Evolutionary conservation across 2,888 invertebrate genomes (phyloP), one percentile per base, ranked within the genome.

Genomic region (Clusia tigrina): DNA sequence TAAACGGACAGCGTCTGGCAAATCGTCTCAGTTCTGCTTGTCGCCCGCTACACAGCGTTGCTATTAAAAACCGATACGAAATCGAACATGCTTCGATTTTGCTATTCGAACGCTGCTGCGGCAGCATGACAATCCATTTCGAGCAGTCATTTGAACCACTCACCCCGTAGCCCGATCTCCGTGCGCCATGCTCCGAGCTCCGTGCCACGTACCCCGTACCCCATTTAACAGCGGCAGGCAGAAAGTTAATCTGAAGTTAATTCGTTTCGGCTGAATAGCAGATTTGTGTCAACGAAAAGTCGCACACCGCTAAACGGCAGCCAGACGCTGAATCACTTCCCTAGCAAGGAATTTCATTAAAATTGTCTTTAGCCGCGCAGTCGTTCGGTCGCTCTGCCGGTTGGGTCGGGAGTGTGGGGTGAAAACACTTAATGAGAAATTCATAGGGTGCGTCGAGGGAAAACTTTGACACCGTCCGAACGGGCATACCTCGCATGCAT

Each of bases 171-270:
- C 6, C 6, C 12, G 32, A 9, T 32, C 32, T 6, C 32, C 32
- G 32, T 32, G 6, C 32, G 32, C 32, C 32, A 12, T 32, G 6
- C 32, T 12, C 12, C 6, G 6, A 9, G 32, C 32, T 6, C 6
- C 32, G 12, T 32, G 32, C 6, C 32, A 32, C 12, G 32, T 12
- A 6, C 6, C 12, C 12, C 32, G 32, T 9, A 32, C 48, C 48
- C 48, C 48, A 42, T 6, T 42, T 42, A 17, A 42, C 42, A n/a
- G 48, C 2, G 6, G 22, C 48, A 15, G 78, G 72, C 69, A 66
- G 76, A 81, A 78, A 81, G 82, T 81, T 81, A 81, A 81, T 81
- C 81, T 79, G 76, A 81, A 82, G 82, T 81, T 82, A 81, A 81
- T 81, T 79, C 79, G 79, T 76, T 78, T 78, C 78, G 75, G 74